A percentile compares a stretch with the other conserved stretches of the same genome.
These are phyloP conservation scores for Cyprinodon tularosa DNA, from an alignment of 2,113 vertebrate genomes.

Conservation along the genomic window DNA sequence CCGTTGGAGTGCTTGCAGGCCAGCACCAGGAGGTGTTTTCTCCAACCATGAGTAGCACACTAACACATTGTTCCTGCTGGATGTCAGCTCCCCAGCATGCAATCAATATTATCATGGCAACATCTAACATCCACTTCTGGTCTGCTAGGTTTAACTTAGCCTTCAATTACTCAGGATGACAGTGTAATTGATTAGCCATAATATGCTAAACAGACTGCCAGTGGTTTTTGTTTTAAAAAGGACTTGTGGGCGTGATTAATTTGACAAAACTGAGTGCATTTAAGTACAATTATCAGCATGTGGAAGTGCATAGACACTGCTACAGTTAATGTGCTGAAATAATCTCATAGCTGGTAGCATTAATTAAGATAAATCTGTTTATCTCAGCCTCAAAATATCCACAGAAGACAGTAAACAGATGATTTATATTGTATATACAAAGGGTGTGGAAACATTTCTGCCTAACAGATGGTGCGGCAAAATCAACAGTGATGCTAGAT, in stretches of 20 bases:
- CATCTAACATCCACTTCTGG: conserved; percentile 37
- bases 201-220: conserved; percentile 51
- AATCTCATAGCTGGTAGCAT: conserved; percentile 8
- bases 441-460: neutral
- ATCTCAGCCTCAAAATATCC: conserved; percentile 6
- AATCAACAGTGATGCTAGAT: neutral
- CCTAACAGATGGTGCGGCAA: neutral
- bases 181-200: conserved; percentile 49
- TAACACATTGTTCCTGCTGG: conserved; percentile 45
- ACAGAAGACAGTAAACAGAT: conserved; percentile 1
- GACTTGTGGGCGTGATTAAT: conserved; percentile 20
- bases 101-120: conserved; percentile 53
- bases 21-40: conserved; percentile 33
- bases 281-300: neutral
- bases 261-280: conserved; percentile 15
- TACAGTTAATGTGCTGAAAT: conserved; percentile 3
- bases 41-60: conserved; percentile 8
- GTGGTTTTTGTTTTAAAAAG: conserved; percentile 22
- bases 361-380: conserved; percentile 34
- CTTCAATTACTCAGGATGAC: conserved; percentile 53
- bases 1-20: conserved; percentile 34
- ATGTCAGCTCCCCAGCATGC: conserved; percentile 35
- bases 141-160: conserved; percentile 52
- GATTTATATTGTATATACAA: neutral
- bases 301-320: neutral